Evolutionary conservation across 2,888 invertebrate genomes (phyloP).

Genomic region (Chrysomela aeneicollis): DNA sequence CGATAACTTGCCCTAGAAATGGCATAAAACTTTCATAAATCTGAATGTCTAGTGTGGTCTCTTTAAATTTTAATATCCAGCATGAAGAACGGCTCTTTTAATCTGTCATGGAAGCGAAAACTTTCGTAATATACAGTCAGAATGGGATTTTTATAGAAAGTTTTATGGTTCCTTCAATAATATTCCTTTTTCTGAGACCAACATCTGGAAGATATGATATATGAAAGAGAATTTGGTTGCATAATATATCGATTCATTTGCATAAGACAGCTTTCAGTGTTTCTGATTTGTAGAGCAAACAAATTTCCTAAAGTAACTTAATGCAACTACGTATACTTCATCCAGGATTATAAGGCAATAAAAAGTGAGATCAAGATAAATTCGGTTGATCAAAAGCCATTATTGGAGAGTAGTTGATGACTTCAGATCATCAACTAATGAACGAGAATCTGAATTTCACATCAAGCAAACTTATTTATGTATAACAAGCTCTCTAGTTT

Average conservation of each 20-base stretch:
- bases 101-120: slow-evolving; percentile 39
- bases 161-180: slow-evolving; percentile 36
- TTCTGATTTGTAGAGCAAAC: too few species aligned
- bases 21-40: slow-evolving; percentile 39
- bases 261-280: not conserved
- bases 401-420: too few species aligned
- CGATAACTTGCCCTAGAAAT: slow-evolving; percentile 35
- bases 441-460: too few species aligned
- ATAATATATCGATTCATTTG: slow-evolving; percentile 12
- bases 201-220: slow-evolving; percentile 5
- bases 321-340: too few species aligned
- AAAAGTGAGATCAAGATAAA: too few species aligned
- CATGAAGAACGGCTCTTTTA: slow-evolving; percentile 47
- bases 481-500: not conserved
- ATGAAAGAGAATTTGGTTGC: not conserved
- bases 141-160: slow-evolving; percentile 36
- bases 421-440: too few species aligned
- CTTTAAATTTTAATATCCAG: slow-evolving; percentile 45
- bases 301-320: too few species aligned
- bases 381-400: too few species aligned
- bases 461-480: too few species aligned
- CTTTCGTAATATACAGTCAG: slow-evolving; percentile 34
- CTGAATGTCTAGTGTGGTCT: slow-evolving; percentile 36
- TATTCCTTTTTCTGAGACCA: slow-evolving; percentile 23
- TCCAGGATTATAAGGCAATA: too few species aligned